These are phyloP conservation scores for Parus major DNA, from an alignment of 2,113 vertebrate genomes.

Conservation along the genomic window DNA sequence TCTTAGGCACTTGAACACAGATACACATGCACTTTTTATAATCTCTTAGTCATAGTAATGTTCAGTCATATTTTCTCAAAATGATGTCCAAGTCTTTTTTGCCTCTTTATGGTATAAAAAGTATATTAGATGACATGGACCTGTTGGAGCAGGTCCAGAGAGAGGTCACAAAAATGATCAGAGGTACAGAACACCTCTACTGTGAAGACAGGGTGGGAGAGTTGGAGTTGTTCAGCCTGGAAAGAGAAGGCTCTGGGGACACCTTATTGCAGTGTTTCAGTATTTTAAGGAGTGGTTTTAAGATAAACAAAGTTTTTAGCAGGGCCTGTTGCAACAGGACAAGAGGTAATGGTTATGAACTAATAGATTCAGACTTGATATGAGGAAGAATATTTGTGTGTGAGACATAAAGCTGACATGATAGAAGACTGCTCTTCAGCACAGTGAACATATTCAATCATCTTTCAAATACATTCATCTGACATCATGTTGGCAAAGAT, in stretches of 20 bases:
- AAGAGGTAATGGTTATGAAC: background rate
- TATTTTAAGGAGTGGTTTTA: background rate
- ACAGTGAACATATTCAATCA: background rate
- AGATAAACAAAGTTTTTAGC: background rate
- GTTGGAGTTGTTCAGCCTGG: background rate
- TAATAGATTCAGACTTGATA: background rate
- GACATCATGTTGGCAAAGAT: background rate
- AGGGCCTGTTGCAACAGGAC: background rate
- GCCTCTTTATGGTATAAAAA: background rate
- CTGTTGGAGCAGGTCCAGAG: background rate
- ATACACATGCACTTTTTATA: background rate
- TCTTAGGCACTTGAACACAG: background rate
- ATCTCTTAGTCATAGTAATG: background rate
- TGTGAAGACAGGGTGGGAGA: background rate
- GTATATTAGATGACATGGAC: background rate
- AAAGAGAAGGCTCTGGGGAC: background rate
- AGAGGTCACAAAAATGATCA: background rate
- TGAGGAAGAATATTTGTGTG: background rate
- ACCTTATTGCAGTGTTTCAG: background rate
- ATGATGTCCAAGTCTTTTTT: background rate
- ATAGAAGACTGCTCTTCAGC: background rate
- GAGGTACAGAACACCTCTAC: background rate
- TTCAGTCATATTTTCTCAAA: background rate
- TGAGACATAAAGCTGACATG: background rate
- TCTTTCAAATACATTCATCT: background rate